Base-by-base conservation (phyloP, 2,113 vertebrate species). In the Misgurnus anguillicaudatus region DNA sequence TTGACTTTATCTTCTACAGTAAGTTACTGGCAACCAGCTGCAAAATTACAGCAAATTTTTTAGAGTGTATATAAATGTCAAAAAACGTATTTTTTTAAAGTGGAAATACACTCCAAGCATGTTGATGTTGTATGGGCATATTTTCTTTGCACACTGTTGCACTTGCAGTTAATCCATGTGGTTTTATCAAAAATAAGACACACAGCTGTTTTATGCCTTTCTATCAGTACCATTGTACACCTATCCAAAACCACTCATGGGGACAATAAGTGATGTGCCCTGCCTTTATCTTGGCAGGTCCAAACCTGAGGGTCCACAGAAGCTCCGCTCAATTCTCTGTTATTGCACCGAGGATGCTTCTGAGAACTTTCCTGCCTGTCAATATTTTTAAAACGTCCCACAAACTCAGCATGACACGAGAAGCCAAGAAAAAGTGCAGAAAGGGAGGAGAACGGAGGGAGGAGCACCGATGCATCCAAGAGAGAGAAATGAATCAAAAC, bases 401-500 rank as follows among this genome's bases (percentile, higher is more conserved):
- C 69, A 60, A 39, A 68, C 63, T 9, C 78, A 53, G 76, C 64
- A 61, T 82, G 64, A 69, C 75, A 77, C 75, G 24, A 67, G 67
- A 71, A 77, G 63, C 19, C 36, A 45, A 63, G 42, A 9, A 79
- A 63, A 78, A 74, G 68, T 58, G 21, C 57, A 84, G 62, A 42
- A 75, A 74, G 77, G 57, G 77, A 80, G 73, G 72, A 77, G 75
- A 64, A 61, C 42, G 36, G 48, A 70, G 69, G 86, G 83, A 81
- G 85, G 83, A 68, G 80, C 73, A 64, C 17, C 57, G 72, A 81
- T 39, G 51, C 38, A 74, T 69, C 51, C 57, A 75, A 84, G 77
- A 74, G 80, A 68, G 82, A 77, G 83, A 71, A 61, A 75, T 68
- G 51, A 41, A 71, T 55, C 57, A 84, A 71, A 75, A 84, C 67